These are phyloP conservation scores for Drosophila lacicola DNA, from an alignment of 2,888 invertebrate species.

Conservation along the genomic window DNA sequence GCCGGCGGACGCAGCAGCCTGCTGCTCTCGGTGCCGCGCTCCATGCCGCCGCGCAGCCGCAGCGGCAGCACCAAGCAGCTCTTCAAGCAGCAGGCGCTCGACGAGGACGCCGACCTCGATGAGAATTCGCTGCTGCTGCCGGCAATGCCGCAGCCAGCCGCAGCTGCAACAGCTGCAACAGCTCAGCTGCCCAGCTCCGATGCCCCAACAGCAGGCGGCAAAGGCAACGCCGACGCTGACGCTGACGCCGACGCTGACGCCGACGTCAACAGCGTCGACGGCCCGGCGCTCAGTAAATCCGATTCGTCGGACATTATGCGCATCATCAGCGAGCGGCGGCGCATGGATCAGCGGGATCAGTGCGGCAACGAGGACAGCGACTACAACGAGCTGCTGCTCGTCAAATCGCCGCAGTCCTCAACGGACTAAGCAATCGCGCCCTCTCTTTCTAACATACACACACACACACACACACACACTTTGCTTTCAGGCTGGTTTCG, in stretches of 20 bases:
- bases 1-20: slow-evolving; percentile 70
- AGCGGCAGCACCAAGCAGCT: slow-evolving; percentile 87
- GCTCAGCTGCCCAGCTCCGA: slow-evolving; percentile 4
- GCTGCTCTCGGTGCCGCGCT: slow-evolving; percentile 83
- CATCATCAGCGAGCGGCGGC: slow-evolving; percentile 85
- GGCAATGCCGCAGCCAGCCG: slow-evolving; percentile 22
- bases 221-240: slow-evolving; percentile 9
- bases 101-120: slow-evolving; percentile 86
- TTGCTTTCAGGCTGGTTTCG: slow-evolving; percentile 12
- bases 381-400: slow-evolving; percentile 84
- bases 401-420: slow-evolving; percentile 84
- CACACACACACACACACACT: neutral
- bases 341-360: slow-evolving; percentile 84
- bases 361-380: slow-evolving; percentile 84
- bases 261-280: slow-evolving; percentile 5
- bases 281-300: slow-evolving; percentile 75
- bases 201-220: slow-evolving; percentile 9
- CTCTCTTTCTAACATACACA: neutral
- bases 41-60: slow-evolving; percentile 84
- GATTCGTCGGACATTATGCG: slow-evolving; percentile 85
- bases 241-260: slow-evolving; percentile 5
- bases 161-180: neutral
- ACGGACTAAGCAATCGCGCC: slow-evolving; percentile 64
- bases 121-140: slow-evolving; percentile 86
- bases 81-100: slow-evolving; percentile 87